Conservation (phyloP, 2,888 invertebrate genomes). For the Scrobipalpa costella region DNA sequence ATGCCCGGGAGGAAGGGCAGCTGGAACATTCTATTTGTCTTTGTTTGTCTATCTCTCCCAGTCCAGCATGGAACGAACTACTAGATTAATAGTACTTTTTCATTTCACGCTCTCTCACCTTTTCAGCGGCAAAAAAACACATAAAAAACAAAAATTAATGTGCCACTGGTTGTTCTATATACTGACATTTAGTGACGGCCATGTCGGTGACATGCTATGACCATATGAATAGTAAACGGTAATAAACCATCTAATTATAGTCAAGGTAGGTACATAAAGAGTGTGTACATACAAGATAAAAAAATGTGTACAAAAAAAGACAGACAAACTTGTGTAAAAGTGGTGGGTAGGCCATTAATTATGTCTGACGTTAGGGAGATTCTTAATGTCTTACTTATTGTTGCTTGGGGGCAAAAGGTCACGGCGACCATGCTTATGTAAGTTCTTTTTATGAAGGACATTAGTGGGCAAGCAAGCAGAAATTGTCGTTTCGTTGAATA, state of each 20-base stretch:
- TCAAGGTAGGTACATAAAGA: not conserved
- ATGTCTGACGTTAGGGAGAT: not conserved
- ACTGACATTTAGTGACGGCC: not conserved
- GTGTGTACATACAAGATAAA: not conserved
- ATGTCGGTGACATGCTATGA: not conserved
- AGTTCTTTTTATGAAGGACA: not conserved
- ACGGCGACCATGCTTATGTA: not conserved
- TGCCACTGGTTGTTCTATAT: not conserved
- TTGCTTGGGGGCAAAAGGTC: not conserved
- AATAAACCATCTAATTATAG: not conserved
- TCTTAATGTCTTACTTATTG: constrained; percentile 1
- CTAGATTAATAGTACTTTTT: constrained; percentile 3
- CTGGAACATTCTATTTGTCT: no score
- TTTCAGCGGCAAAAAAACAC: not conserved
- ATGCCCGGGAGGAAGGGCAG: no score
- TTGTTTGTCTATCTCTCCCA: no score
- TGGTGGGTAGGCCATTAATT: not conserved
- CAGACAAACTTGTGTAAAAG: not conserved
- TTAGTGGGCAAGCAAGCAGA: not conserved
- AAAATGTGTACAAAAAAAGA: not conserved
- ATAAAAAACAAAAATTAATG: not conserved
- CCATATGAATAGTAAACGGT: not conserved
- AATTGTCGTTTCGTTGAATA: not conserved
- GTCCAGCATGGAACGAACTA: not conserved
- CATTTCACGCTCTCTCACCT: not conserved